Conservation (phyloP, 2,797 vertebrate species). For the Sebastes aleutianus region DNA sequence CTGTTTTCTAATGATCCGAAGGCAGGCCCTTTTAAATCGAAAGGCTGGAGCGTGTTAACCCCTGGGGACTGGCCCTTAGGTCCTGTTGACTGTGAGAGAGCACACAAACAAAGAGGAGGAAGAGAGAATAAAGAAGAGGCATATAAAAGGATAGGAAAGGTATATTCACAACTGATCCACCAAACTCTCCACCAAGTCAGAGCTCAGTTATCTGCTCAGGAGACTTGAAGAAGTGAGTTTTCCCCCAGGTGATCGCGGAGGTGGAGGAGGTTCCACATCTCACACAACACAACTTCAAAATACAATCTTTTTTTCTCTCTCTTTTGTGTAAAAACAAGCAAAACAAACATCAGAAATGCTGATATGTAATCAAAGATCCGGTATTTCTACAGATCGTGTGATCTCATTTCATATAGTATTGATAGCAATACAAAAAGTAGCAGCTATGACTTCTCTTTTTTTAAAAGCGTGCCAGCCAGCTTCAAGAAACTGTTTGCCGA, state of each 20-base stretch:
- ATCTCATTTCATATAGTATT: slow-evolving; percentile 7
- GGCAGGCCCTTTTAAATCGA: slow-evolving; percentile 69
- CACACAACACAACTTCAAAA: slow-evolving; percentile 10
- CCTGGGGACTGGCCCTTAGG: slow-evolving; percentile 58
- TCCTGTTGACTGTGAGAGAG: slow-evolving; percentile 57
- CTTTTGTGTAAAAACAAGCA: slow-evolving; percentile 11
- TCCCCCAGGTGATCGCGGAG: background rate
- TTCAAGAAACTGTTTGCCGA: slow-evolving; percentile 56
- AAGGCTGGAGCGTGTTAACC: slow-evolving; percentile 65
- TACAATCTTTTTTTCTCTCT: background rate
- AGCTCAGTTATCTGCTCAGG: background rate
- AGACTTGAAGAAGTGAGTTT: slow-evolving; percentile 10
- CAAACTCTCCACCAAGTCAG: slow-evolving; percentile 5
- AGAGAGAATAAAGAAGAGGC: slow-evolving; percentile 14
- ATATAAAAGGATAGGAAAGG: background rate
- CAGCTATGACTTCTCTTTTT: slow-evolving; percentile 14
- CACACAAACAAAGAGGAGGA: slow-evolving; percentile 50
- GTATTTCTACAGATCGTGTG: slow-evolving; percentile 6
- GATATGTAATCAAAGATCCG: slow-evolving; percentile 31
- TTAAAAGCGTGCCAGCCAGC: slow-evolving; percentile 26
- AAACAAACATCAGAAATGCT: background rate
- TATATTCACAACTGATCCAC: background rate
- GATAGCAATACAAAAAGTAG: slow-evolving; percentile 18
- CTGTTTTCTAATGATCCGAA: slow-evolving; percentile 79
- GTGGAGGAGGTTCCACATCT: background rate